A percentile compares a stretch with the other conserved stretches of the same genome.
Evolutionary conservation across 2,113 vertebrate genomes (phyloP).

Genomic region (Phocoena sinus): DNA sequence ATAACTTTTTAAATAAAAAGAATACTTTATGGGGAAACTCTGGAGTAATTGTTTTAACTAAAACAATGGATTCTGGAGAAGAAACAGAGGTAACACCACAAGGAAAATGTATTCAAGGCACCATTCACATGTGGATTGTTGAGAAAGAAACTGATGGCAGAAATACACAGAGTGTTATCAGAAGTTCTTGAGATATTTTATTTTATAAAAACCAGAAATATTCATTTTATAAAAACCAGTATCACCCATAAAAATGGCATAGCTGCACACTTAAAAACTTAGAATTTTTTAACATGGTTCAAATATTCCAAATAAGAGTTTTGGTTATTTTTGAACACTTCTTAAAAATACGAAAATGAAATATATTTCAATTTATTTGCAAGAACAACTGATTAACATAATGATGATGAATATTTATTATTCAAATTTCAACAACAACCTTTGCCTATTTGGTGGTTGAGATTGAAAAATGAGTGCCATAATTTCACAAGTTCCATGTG

Average conservation of each 20-base stretch:
- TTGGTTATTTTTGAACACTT: not conserved
- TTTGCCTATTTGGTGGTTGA: not conserved
- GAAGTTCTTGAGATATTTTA: not conserved
- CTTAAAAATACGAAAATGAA: conserved; percentile 16
- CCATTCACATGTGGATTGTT: not conserved
- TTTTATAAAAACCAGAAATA: not conserved
- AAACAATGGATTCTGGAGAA: not conserved
- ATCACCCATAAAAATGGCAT: not conserved
- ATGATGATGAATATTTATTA: not conserved
- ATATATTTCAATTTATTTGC: not conserved
- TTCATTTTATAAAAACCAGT: not conserved
- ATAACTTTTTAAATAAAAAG: conserved; percentile 24
- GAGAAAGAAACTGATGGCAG: not conserved
- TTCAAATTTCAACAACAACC: not conserved
- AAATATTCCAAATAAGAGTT: conserved; percentile 11
- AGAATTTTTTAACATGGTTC: not conserved
- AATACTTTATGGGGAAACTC: not conserved
- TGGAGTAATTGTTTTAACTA: not conserved
- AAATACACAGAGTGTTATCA: not conserved
- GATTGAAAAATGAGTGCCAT: not conserved
- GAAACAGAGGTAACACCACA: not conserved
- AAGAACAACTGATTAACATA: not conserved
- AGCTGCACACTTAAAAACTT: not conserved
- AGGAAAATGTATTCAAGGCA: not conserved
- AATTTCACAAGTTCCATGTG: not conserved